These are phyloP conservation scores for Eumaeus atala DNA, from an alignment of 1,140 invertebrate genomes.

Conservation along the genomic window DNA sequence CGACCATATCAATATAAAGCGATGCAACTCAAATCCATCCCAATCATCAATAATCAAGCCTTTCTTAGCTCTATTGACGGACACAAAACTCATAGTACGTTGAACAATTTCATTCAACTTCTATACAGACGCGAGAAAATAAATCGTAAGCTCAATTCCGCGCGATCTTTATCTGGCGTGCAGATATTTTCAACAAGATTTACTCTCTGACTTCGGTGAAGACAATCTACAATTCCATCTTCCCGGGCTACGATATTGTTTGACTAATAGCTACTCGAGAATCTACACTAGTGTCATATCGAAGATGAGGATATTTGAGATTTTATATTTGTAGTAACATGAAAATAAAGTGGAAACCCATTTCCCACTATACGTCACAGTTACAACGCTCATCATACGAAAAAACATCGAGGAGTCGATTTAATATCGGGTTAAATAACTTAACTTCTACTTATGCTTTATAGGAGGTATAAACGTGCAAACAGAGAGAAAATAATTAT, in stretches of 20 bases:
- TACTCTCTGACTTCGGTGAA: slow-evolving; percentile 15
- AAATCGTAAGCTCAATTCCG: slow-evolving; percentile 10
- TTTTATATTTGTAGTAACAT: slow-evolving; percentile 14
- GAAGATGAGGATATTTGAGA: slow-evolving; percentile 10
- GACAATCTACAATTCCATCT: slow-evolving; percentile 18
- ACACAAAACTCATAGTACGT: background rate
- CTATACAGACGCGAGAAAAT: slow-evolving; percentile 10
- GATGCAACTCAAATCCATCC: too few species aligned
- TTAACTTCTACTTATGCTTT: too few species aligned
- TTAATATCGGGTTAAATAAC: background rate
- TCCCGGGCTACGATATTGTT: slow-evolving; percentile 14
- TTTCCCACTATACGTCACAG: slow-evolving; percentile 3
- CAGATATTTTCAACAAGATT: slow-evolving; percentile 18
- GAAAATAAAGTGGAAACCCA: slow-evolving; percentile 8
- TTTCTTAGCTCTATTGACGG: background rate
- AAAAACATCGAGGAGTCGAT: background rate
- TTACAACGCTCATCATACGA: background rate
- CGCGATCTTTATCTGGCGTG: slow-evolving; percentile 17
- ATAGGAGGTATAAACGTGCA: too few species aligned
- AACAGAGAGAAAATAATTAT: too few species aligned
- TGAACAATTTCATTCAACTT: slow-evolving; percentile 7
- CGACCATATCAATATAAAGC: too few species aligned
- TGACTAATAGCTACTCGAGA: slow-evolving; percentile 18
- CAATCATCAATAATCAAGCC: too few species aligned
- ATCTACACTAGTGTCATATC: slow-evolving; percentile 17